Percentiles rank a stretch among this genome's conserved stretches.
phyloP scores from a whole-genome alignment of 2,888 invertebrate genomes.

The Encarsia formosa region DNA sequence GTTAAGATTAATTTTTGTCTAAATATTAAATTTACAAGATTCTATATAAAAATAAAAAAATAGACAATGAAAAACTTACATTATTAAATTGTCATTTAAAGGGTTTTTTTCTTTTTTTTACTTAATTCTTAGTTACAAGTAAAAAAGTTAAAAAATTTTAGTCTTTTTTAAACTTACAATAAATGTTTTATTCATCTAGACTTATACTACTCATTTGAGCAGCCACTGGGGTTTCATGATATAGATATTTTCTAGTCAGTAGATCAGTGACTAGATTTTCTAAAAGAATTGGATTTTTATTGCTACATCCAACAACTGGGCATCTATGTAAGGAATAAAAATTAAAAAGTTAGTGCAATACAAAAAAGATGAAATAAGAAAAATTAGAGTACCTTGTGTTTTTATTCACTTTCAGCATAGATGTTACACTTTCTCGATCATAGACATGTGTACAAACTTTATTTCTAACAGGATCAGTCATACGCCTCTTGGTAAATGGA shows the following conservation, averaged over 20 bases:
- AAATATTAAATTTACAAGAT: no score
- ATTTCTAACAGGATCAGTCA: slow-evolving; percentile 45
- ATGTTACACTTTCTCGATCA: slow-evolving; percentile 37
- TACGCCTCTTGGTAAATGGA: slow-evolving; percentile 44
- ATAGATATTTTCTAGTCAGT: slow-evolving; percentile 37
- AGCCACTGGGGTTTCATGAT: slow-evolving; percentile 33
- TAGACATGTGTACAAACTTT: slow-evolving; percentile 43
- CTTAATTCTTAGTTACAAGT: no score
- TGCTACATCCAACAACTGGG: slow-evolving; percentile 43
- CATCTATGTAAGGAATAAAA: slow-evolving; percentile 35
- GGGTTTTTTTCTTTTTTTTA: no score
- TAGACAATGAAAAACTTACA: no score
- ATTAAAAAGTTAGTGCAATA: neutral
- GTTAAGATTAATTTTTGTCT: no score
- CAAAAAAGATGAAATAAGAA: neutral
- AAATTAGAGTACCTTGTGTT: slow-evolving; percentile 36
- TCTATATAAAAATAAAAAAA: no score
- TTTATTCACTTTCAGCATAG: slow-evolving; percentile 36
- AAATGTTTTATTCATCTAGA: no score
- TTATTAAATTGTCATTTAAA: no score
- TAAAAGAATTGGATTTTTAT: slow-evolving; percentile 32
- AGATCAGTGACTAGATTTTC: slow-evolving; percentile 36
- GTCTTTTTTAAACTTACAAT: no score
- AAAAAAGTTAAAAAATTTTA: no score
- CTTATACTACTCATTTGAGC: no score